Evolutionary conservation across 2,113 vertebrate genomes (phyloP), one percentile per base, ranked within the genome.

Genomic region (Trematomus loennbergii): DNA sequence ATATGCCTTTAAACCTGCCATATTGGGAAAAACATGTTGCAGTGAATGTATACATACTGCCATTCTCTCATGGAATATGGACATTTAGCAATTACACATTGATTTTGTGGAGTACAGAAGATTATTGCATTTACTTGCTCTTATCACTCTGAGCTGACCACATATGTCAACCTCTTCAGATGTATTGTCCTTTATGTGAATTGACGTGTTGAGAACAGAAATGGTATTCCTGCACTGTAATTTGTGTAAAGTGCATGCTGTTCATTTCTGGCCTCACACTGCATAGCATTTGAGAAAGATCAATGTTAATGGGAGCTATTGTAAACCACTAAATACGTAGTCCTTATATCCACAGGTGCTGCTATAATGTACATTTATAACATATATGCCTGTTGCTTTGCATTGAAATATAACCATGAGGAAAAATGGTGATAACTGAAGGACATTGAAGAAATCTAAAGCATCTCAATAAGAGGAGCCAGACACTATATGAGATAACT

Each of bases 151-250:
- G 25, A 70, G 12, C 33, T 33, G 61, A 58, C 43, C 3, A 52
- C 57, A 75, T 1, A 6, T n/a, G 63, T 66, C 61, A 54, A 22
- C 64, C 48, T 80, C 15, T 64, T 43, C 15, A 3, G 25, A 60
- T 9, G 12, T 75, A 36, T 40, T 29, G 16, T 54, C 63, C 45
- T 11, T 12, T 7, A 12, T 22, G 67, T 52, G 48, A 52, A 52
- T 72, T 75, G 58, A 10, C 57, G 5, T 20, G 5, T 18, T 49
- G 3, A 52, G 50, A 48, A 36, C 12, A 66, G 52, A 15, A 13
- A 57, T 58, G 18, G 16, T 67, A 45, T 45, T 36, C 22, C 8
- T 12, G 12, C 13, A 12, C 43, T 65, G 0, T 25, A 11, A 72
- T 58, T 43, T 65, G 6, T 64, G 2, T 9, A 1, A 9, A 15